Conservation (phyloP, 2,888 invertebrate genomes). For the Macaria liturata region DNA sequence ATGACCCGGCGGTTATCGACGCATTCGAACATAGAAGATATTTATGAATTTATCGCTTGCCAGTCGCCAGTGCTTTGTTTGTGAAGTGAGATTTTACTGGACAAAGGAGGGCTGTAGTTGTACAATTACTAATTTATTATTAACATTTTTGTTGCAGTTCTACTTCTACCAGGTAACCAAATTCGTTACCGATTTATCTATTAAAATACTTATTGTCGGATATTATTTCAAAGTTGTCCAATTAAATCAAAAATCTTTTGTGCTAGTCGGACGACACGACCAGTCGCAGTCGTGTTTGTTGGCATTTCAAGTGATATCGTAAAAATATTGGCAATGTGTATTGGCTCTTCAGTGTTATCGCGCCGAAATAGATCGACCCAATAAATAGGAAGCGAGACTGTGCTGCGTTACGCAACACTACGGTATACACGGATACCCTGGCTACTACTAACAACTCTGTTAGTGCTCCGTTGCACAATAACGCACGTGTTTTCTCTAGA, state of each 20-base stretch:
- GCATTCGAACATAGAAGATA: slow-evolving; percentile 41
- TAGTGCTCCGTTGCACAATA: slow-evolving; percentile 55
- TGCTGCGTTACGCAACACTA: slow-evolving; percentile 59
- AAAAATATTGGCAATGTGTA: slow-evolving; percentile 59
- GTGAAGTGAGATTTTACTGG: background rate
- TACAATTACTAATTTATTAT: too few species aligned
- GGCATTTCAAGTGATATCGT: slow-evolving; percentile 41
- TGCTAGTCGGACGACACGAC: slow-evolving; percentile 9
- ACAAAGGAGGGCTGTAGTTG: too few species aligned
- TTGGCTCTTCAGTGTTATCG: slow-evolving; percentile 48
- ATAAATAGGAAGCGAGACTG: slow-evolving; percentile 67
- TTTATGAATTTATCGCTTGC: slow-evolving; percentile 33
- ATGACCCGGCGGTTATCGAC: slow-evolving; percentile 60
- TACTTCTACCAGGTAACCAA: too few species aligned
- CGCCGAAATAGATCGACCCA: slow-evolving; percentile 72
- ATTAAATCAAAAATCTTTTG: background rate
- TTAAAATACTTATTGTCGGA: too few species aligned
- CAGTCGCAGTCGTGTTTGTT: slow-evolving; percentile 29
- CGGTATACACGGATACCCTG: slow-evolving; percentile 50
- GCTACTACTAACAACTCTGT: background rate
- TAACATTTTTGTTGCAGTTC: too few species aligned
- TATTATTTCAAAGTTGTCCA: too few species aligned
- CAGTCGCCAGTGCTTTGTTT: slow-evolving; percentile 34
- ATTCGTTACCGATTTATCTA: too few species aligned
- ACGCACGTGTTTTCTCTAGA: slow-evolving; percentile 23